Percentiles rank a stretch among this genome's conserved stretches.
Conservation (phyloP, 2,113 vertebrate genomes). For the Leucopsar rothschildi region DNA sequence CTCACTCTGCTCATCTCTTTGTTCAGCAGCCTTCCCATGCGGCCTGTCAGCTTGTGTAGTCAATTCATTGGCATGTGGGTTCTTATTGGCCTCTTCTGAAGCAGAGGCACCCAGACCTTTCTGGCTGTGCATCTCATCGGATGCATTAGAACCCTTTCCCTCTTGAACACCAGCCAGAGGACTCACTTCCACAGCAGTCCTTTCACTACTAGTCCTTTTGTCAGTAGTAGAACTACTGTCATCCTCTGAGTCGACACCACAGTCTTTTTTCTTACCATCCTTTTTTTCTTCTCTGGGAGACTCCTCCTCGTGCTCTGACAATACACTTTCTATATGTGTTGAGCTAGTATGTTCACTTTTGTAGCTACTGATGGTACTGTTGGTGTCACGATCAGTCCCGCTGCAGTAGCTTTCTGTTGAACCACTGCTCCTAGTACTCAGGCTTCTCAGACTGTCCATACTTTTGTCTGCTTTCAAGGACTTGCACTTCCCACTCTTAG, state of each 20-base stretch:
- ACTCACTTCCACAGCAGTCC: slow-evolving; percentile 64
- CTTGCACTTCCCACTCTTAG: slow-evolving; percentile 73
- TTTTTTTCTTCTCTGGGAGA: slow-evolving; percentile 80
- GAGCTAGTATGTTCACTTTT: slow-evolving; percentile 96
- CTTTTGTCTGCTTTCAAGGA: slow-evolving; percentile 86
- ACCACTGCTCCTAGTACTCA: slow-evolving; percentile 94
- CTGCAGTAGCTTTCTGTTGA: slow-evolving; percentile 97
- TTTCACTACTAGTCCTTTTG: slow-evolving; percentile 80
- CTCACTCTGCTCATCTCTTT: slow-evolving; percentile 66
- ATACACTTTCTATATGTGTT: slow-evolving; percentile 91
- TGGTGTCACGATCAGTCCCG: slow-evolving; percentile 93
- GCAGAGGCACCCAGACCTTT: slow-evolving; percentile 76
- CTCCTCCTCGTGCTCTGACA: slow-evolving; percentile 80
- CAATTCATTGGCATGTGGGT: slow-evolving; percentile 94
- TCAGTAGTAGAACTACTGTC: slow-evolving; percentile 67
- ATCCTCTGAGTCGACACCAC: slow-evolving; percentile 72
- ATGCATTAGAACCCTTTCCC: slow-evolving; percentile 44
- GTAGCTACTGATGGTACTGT: slow-evolving; percentile 95
- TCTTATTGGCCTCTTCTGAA: slow-evolving; percentile 95
- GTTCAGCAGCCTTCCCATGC: slow-evolving; percentile 58
- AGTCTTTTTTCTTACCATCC: slow-evolving; percentile 49
- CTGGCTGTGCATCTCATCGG: slow-evolving; percentile 56
- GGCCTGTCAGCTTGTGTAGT: slow-evolving; percentile 70
- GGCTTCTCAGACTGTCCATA: slow-evolving; percentile 89
- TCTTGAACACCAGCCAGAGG: slow-evolving; percentile 36